Evolutionary conservation across 1,140 invertebrate species (phyloP), one percentile per base, ranked within the genome.

Genomic region (Rhopalosiphum padi): DNA sequence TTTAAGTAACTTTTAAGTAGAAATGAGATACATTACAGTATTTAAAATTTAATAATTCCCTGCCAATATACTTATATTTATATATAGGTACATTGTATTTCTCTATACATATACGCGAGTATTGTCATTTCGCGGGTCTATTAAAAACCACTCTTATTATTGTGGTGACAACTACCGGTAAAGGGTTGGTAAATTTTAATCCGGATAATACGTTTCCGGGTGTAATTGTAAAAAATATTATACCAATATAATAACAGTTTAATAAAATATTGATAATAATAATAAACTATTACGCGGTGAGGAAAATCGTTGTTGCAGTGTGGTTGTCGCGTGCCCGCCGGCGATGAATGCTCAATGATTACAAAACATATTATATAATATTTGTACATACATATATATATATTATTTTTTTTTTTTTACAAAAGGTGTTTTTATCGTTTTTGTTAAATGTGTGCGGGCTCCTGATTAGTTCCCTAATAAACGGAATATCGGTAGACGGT

Each of bases 101-200:
- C 15, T n/a, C 9, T 15, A 68, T 60, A 30, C 9, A 55, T 60
- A 30, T 48, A 55, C 25, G 23, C 46, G 85, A 86, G 85, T 41
- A 43, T 86, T 86, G 41, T 86, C 25, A 25, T 86, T 46, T 86
- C 41, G 11, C 41, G 11, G 37, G 43, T n/a, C 85, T 30, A 46
- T 86, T 86, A 48, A 18, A 41, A 41, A 30, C 9, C 25, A 18
- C 37, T 86, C 30, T 5, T 86, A 86, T 46, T 46, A 46, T 77
- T 77, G n/a, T 77, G 60, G 60, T 77, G 30, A 77, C 60, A 77
- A 77, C 15, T 77, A 77, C 60, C n/a, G 88, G 48, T 55, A 93
- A 86, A 93, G 91, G 91, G 77, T 93, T 92, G 35, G 23, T 51
- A 68, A 53, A 53, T 43, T 85, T 53, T 93, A 93, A 93, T 93